These are phyloP conservation scores for Drosophila repleta DNA, from an alignment of 1,140 invertebrate genomes.

Conservation along the genomic window DNA sequence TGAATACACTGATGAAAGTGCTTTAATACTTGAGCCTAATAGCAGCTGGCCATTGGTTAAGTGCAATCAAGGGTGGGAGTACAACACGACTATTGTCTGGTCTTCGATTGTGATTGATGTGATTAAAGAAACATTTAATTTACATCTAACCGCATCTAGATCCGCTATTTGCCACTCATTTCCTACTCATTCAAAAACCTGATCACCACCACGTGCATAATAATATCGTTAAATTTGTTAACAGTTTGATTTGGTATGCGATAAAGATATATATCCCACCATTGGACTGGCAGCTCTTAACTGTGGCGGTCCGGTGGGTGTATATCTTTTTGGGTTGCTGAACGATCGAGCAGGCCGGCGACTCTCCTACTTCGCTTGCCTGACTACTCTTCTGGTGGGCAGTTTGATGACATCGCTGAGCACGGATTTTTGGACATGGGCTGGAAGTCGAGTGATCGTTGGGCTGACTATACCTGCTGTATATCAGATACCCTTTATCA, in stretches of 20 bases:
- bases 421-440: conserved; percentile 92
- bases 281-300: conserved; percentile 92
- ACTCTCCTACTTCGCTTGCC: conserved; percentile 92
- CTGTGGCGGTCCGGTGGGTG: conserved; percentile 92
- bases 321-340: conserved; percentile 92
- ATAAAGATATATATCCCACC: conserved; percentile 92
- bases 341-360: conserved; percentile 93
- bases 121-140: conserved; percentile 48
- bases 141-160: conserved; percentile 48
- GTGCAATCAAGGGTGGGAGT: conserved; percentile 92
- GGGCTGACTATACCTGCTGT: conserved; percentile 95
- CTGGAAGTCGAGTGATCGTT: conserved; percentile 90
- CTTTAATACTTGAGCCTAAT: conserved; percentile 84
- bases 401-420: conserved; percentile 90
- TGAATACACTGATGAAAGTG: conserved; percentile 49
- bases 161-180: conserved; percentile 51
- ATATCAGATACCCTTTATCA: conserved; percentile 98
- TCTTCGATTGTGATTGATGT: conserved; percentile 94
- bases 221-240: background rate
- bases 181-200: conserved; percentile 61
- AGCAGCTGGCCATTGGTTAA: conserved; percentile 87
- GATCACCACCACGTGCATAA: background rate
- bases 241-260: conserved; percentile 94
- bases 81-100: conserved; percentile 87
- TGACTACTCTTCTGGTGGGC: conserved; percentile 90